These are phyloP conservation scores for Ascidia mentula DNA, from an alignment of 23 tunicate species.

Conservation along the genomic window DNA sequence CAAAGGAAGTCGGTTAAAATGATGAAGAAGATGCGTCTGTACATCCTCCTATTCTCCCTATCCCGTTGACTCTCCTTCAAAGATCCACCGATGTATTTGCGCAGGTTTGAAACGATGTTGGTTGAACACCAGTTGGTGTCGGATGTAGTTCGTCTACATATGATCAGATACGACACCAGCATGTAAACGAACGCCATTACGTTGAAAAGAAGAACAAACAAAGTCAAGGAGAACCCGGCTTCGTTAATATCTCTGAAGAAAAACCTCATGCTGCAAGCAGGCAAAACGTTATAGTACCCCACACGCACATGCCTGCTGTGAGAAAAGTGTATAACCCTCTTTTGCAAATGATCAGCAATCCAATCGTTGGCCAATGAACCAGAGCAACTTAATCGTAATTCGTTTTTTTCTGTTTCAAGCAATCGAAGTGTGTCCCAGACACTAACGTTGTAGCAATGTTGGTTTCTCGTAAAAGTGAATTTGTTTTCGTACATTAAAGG, in stretches of 20 bases:
- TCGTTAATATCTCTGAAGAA: background rate
- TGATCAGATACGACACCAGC: conserved; percentile 9
- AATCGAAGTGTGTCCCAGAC: too few relatives aligned
- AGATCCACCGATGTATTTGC: background rate
- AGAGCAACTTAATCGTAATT: too few relatives aligned
- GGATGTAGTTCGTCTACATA: background rate
- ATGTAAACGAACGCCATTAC: conserved; percentile 11
- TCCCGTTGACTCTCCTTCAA: background rate
- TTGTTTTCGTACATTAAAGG: background rate
- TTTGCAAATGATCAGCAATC: too few relatives aligned
- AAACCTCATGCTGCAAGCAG: background rate
- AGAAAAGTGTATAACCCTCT: too few relatives aligned
- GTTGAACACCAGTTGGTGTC: background rate
- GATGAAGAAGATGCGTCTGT: conserved; percentile 19
- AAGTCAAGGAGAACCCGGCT: conserved; percentile 13
- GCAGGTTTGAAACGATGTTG: background rate
- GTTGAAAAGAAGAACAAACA: conserved; percentile 11
- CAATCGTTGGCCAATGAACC: too few relatives aligned
- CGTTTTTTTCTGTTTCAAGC: too few relatives aligned
- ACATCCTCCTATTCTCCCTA: conserved; percentile 9
- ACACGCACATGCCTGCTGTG: too few relatives aligned
- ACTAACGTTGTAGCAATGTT: too few relatives aligned
- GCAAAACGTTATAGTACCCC: background rate
- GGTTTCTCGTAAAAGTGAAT: background rate
- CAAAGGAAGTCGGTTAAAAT: conserved; percentile 28